A percentile compares a stretch with the other conserved stretches of the same genome.
Conservation (phyloP, 2,888 invertebrate genomes). For the Drosophila flavopinicola region DNA sequence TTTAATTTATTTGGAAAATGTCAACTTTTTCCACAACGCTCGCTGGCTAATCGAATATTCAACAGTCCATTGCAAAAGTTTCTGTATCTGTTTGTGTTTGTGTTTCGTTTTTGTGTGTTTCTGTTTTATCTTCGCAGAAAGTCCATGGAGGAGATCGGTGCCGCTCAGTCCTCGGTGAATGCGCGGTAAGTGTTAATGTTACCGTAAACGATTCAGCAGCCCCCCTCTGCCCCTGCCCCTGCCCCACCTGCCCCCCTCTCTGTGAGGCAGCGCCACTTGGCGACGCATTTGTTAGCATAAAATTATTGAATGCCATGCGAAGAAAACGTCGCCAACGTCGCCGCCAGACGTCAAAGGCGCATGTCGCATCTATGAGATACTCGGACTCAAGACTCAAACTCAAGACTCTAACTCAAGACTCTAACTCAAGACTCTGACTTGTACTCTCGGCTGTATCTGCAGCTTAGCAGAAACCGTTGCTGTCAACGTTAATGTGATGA, state of each 20-base stretch:
- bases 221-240: constrained; percentile 6
- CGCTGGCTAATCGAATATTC: constrained; percentile 72
- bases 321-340: constrained; percentile 65
- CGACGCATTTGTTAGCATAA: constrained; percentile 84
- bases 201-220: constrained; percentile 69
- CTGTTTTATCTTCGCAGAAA: constrained; percentile 89
- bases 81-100: constrained; percentile 30
- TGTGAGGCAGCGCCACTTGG: constrained; percentile 68
- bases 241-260: constrained; percentile 3
- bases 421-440: constrained; percentile 13
- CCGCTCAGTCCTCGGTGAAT: constrained; percentile 91
- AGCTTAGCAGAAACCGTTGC: constrained; percentile 63
- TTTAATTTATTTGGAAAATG: constrained; percentile 83
- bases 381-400: constrained; percentile 38
- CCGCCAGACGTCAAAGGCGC: constrained; percentile 75
- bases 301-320: constrained; percentile 81
- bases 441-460: constrained; percentile 25
- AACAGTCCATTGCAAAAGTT: constrained; percentile 51
- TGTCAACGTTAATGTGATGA: constrained; percentile 53
- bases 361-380: constrained; percentile 73
- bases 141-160: constrained; percentile 93
- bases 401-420: constrained; percentile 3
- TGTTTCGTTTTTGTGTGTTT: constrained; percentile 19
- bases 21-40: constrained; percentile 70
- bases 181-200: constrained; percentile 90